A percentile compares a stretch with the other conserved stretches of the same genome.
These are phyloP conservation scores for Prunella himalayana DNA, from an alignment of 2,113 vertebrate genomes.

Conservation along the genomic window DNA sequence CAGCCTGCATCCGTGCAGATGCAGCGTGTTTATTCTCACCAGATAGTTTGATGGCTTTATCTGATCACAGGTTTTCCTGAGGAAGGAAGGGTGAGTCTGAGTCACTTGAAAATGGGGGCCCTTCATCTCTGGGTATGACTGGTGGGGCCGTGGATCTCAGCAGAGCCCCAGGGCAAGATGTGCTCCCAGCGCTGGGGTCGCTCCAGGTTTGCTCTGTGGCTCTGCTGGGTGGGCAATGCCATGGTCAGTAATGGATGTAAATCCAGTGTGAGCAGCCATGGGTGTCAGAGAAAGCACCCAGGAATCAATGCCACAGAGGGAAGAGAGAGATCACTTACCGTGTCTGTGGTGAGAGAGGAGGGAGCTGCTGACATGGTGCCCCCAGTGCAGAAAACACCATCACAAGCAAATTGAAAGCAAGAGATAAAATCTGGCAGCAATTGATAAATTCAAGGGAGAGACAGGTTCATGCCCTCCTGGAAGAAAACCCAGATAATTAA, in stretches of 20 bases:
- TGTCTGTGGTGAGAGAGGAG: neutral
- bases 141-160: neutral
- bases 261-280: neutral
- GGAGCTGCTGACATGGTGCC: neutral
- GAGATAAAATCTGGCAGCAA: slow-evolving; percentile 21
- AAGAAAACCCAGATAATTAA: slow-evolving; percentile 46
- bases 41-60: slow-evolving; percentile 71
- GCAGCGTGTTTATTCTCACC: slow-evolving; percentile 60
- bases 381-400: neutral
- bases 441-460: slow-evolving; percentile 27
- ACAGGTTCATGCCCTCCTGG: slow-evolving; percentile 31
- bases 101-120: slow-evolving; percentile 58
- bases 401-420: slow-evolving; percentile 3
- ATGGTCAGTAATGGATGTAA: fast-evolving
- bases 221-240: neutral
- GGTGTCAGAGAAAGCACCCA: neutral
- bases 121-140: slow-evolving; percentile 58
- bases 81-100: slow-evolving; percentile 79
- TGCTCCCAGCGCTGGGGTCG: fast-evolving
- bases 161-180: neutral
- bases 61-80: slow-evolving; percentile 78
- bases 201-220: neutral
- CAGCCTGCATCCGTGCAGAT: slow-evolving; percentile 57
- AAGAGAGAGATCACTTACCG: neutral
- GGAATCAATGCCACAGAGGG: neutral